Percentiles rank a stretch among this genome's conserved stretches.
phyloP scores from a whole-genome alignment of 2,797 vertebrate species.

The Notolepis coatsorum region DNA sequence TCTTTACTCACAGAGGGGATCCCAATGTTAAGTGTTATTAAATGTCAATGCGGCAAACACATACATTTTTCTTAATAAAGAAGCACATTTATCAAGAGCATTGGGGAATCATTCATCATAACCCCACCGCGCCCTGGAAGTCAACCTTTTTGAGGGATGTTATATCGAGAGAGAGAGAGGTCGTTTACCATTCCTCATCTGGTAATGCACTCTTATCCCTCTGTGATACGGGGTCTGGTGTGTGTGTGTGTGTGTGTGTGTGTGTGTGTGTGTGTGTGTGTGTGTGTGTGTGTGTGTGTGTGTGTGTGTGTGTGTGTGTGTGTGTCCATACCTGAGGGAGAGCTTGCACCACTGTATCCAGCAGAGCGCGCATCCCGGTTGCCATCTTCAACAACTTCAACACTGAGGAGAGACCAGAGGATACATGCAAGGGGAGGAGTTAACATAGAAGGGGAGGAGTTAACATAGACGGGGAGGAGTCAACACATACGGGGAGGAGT shows the following conservation, averaged over 20 bases:
- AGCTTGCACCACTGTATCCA: slow-evolving; percentile 96
- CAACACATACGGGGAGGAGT: too few relatives aligned
- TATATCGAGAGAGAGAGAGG: background rate
- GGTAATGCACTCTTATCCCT: slow-evolving; percentile 60
- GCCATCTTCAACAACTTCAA: slow-evolving; percentile 86
- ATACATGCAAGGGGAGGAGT: slow-evolving; percentile 8
- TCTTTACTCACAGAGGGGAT: slow-evolving; percentile 14
- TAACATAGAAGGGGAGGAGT: too few relatives aligned
- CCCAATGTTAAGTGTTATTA: background rate
- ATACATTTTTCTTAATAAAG: background rate
- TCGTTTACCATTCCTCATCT: slow-evolving; percentile 54
- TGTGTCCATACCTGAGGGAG: slow-evolving; percentile 88
- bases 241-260: slow-evolving; percentile 7
- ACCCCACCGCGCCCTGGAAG: slow-evolving; percentile 22
- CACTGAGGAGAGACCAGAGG: slow-evolving; percentile 56
- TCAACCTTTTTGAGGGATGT: slow-evolving; percentile 26
- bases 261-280: slow-evolving; percentile 6
- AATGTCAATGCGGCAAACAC: background rate
- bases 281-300: slow-evolving; percentile 12
- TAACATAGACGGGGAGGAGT: too few relatives aligned
- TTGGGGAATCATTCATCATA: background rate
- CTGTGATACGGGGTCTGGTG: slow-evolving; percentile 39
- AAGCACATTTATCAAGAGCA: slow-evolving; percentile 5
- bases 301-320: slow-evolving; percentile 12
- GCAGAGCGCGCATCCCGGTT: slow-evolving; percentile 93